Percentiles rank a stretch among this genome's conserved stretches.
Conservation (phyloP, 30 jellyfish, hydroid and myxozoan species). For the Clytia hemisphaerica region DNA sequence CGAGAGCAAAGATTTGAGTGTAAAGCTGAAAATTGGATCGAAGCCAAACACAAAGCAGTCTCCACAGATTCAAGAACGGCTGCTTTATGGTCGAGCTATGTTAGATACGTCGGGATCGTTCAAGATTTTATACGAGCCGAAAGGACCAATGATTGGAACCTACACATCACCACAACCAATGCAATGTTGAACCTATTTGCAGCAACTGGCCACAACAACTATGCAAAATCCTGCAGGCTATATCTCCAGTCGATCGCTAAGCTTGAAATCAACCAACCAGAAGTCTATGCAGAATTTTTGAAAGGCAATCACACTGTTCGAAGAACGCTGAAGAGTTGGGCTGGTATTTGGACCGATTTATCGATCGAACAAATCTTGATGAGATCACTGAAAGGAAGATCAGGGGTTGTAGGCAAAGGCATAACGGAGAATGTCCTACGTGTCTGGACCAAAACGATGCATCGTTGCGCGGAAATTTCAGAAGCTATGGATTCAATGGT, state of each 20-base stretch:
- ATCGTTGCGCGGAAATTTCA: conserved; percentile 5
- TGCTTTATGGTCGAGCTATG: conserved; percentile 20
- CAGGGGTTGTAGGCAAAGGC: conserved; percentile 10
- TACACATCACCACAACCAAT: conserved; percentile 9
- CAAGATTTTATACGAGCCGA: conserved; percentile 13
- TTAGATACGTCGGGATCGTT: neutral
- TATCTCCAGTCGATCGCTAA: neutral
- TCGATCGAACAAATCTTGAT: conserved; percentile 2
- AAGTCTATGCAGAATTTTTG: neutral
- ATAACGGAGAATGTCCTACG: conserved; percentile 5
- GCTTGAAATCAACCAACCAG: neutral
- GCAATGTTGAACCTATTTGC: conserved; percentile 29
- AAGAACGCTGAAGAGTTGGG: conserved; percentile 2
- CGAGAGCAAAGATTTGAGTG: neutral
- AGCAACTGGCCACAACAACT: conserved; percentile 24
- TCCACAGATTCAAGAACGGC: conserved; percentile 18
- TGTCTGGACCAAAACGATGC: conserved; percentile 22
- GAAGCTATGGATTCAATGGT: conserved; percentile 13
- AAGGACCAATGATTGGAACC: conserved; percentile 9
- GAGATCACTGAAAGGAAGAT: neutral
- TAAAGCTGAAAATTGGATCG: conserved; percentile 11
- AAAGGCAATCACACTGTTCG: conserved; percentile 9
- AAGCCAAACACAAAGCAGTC: neutral
- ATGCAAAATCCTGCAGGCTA: conserved; percentile 1
- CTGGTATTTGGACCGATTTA: conserved; percentile 11